These are phyloP conservation scores for Corythornis madagascariensis DNA, from an alignment of 2,113 vertebrate genomes.

Conservation along the genomic window DNA sequence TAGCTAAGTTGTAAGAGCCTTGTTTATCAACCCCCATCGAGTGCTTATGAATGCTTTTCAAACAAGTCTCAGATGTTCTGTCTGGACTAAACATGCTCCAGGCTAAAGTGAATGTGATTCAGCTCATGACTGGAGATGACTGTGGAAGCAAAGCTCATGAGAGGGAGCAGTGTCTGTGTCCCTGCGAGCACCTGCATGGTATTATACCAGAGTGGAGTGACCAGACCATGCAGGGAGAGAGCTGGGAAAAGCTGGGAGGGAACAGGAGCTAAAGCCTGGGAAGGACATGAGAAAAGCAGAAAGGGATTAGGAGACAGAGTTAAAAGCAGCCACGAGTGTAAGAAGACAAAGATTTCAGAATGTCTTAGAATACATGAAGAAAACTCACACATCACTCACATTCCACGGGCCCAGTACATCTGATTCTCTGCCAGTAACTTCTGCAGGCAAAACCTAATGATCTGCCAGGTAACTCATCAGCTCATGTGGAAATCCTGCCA, in stretches of 20 bases:
- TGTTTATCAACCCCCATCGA: neutral
- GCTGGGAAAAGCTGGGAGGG: neutral
- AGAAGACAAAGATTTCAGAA: neutral
- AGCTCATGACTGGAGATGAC: neutral
- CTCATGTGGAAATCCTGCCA: neutral
- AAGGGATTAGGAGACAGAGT: neutral
- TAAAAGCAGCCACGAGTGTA: neutral
- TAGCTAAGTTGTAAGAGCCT: neutral
- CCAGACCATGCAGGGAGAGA: neutral
- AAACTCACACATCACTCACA: neutral
- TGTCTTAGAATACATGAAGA: neutral
- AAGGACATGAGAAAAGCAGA: neutral
- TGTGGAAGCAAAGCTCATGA: neutral
- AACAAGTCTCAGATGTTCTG: slow-evolving; percentile 1
- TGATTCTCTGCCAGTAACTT: neutral
- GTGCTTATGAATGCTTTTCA: neutral
- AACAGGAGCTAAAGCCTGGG: neutral
- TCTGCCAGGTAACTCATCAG: neutral
- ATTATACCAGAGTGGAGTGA: neutral
- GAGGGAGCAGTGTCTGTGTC: neutral
- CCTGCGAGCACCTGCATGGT: neutral
- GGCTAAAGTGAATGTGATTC: slow-evolving; percentile 16
- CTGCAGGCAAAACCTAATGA: neutral
- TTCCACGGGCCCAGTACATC: neutral
- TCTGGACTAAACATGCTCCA: slow-evolving; percentile 16